Evolutionary conservation across 2,888 invertebrate genomes (phyloP), one percentile per base, ranked within the genome.

Genomic region (Neria commutata): DNA sequence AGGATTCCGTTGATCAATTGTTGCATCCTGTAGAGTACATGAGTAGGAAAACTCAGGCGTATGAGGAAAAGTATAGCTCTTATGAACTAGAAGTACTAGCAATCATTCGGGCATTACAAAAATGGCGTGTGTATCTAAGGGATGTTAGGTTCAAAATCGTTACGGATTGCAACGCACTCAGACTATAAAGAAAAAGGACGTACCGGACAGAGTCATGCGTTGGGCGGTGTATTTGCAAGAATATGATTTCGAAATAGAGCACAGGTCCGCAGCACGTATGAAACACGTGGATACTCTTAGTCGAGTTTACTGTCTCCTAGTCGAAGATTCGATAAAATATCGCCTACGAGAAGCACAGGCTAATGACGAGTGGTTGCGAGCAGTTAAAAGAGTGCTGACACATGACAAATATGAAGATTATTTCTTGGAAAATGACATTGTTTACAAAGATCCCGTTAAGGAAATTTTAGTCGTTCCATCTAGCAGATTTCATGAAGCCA

Each of bases 251-350:
- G n/a, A n/a, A n/a, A n/a, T 24, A 40, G 26, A 19, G 11, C 47
- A 60, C 29, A 26, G 60, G 1, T 46, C 17, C 11, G 48, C 55
- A 10, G 29, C 23, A 11, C 23, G n/a, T 21, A 59, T 59, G 51
- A 29, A 47, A 26, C 63, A 59, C 42, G 59, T 59, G n/a, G 54
- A 62, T 34, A 55, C 54, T 0, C 11, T 63, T 2, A 63, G 54
- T 23, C 45, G 60, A 8, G 53, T 10, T 47, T 11, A 46, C 23
- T 21, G 42, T 14, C 4, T 42, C 3, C 5, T 42, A 5, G 4
- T 42, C 3, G 42, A 42, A 42, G 21, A 42, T 19, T 42, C 42
- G 21, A 8, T 42, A 19, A 42, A 42, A 8, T 21, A 42, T 42
- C 42, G 42, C 5, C 5, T 42, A 6, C 17, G 14, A 14, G 6